These are phyloP conservation scores for Saccostrea echinata DNA, from an alignment of 1,140 invertebrate species.

Conservation along the genomic window DNA sequence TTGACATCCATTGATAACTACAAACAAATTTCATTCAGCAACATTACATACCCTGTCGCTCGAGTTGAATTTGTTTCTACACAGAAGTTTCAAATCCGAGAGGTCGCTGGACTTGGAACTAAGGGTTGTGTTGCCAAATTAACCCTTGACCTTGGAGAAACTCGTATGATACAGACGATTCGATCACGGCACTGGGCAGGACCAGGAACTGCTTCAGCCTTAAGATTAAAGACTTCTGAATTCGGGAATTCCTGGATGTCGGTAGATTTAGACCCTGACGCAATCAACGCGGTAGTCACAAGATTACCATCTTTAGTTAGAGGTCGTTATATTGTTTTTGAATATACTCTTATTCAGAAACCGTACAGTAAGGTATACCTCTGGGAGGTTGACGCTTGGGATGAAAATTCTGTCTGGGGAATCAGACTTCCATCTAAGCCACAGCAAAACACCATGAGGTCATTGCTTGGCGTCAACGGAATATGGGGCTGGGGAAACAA, in stretches of 20 bases:
- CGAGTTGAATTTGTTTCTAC: constrained; percentile 55
- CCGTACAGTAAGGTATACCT: constrained; percentile 63
- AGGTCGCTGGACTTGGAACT: constrained; percentile 58
- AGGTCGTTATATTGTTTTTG: constrained; percentile 55
- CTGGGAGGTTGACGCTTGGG: constrained; percentile 69
- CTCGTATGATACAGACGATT: constrained; percentile 52
- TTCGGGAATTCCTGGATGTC: constrained; percentile 57
- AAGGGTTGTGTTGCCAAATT: constrained; percentile 59
- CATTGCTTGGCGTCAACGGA: constrained; percentile 69
- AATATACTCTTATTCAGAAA: constrained; percentile 52
- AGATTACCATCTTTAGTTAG: constrained; percentile 12
- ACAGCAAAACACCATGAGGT: constrained; percentile 51
- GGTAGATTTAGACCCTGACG: constrained; percentile 59
- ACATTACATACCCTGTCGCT: constrained; percentile 41
- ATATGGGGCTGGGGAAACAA: constrained; percentile 72
- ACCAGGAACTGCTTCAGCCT: constrained; percentile 45
- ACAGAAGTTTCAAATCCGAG: constrained; percentile 58
- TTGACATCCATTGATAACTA: constrained; percentile 61
- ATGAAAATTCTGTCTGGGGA: constrained; percentile 60
- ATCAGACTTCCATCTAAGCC: constrained; percentile 43
- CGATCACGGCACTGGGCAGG: constrained; percentile 69
- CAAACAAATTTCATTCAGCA: constrained; percentile 51
- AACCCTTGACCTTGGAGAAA: constrained; percentile 60
- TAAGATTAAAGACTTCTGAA: constrained; percentile 54
- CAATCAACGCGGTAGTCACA: constrained; percentile 59